Evolutionary conservation across 2,888 invertebrate genomes (phyloP), one percentile per base, ranked within the genome.

Genomic region (Pollenia amentaria): DNA sequence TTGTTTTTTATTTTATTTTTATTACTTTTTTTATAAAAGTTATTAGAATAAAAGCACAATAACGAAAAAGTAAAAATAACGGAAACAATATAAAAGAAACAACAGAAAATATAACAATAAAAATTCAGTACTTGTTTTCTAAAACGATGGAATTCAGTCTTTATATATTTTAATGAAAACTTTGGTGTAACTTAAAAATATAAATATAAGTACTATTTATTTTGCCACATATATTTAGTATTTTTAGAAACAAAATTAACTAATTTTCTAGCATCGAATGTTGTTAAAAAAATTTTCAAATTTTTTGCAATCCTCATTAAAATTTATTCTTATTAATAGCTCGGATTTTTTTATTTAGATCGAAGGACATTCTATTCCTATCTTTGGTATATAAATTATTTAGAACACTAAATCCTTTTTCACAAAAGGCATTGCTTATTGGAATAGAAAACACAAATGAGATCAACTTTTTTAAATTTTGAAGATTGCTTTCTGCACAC

Each of bases 401-500:
- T 51, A 84, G 40, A 72, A 72, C 57, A 65, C 77, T 78, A 55
- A 72, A 72, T 44, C 65, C 38, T 67, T 57, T 78, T 78, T 84
- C 75, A 46, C 79, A 84, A 73, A 79, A 79, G 48, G 67, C 78
- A 79, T 79, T 84, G 53, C 84, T 79, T 12, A 75, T 76, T 53
- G 81, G 75, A 9, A 84, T 80, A n/a, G 79, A 79, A 55, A 78
- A 51, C 38, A 78, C 67, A 65, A 84, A 73, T 51, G 84, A 84
- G 18, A 84, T 60, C 16, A 79, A 70, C 65, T 69, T 85, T 46
- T 62, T 53, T 46, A 76, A n/a, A 76, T 80, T 85, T 69, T 40
- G 38, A 38, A 75, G n/a, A 14, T 72, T 81, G 57, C 72, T 72
- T 70, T 79, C 42, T 16, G n/a, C 67, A 84, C 60, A 29, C 67